Base-by-base conservation (phyloP, 2,113 vertebrate genomes). In the Motacilla tschutschensis region DNA sequence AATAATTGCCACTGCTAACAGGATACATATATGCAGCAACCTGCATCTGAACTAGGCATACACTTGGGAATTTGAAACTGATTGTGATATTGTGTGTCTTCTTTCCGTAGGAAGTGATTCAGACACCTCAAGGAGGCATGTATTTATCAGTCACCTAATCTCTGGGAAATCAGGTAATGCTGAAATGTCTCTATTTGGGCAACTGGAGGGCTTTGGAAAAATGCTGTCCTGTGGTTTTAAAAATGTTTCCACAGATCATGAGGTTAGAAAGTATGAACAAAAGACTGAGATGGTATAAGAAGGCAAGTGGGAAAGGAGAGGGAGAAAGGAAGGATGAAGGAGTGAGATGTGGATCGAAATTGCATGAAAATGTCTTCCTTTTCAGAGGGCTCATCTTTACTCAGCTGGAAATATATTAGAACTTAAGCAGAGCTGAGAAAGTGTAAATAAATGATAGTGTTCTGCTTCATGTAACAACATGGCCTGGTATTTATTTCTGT, bases 101-200 rank as follows among this genome's bases (percentile, higher is more conserved):
- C 62, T 65, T 88, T 79, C 72, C 43, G 60, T 6, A 25, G 72
- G 60, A 91, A 88, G 60, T 90, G 87, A 88, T 88, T 93, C 90
- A 91, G 84, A 84, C 51, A 83, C 64, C 57, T 93, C 9, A 22
- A 80, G 72, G 69, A 94, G 65, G 38, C 57, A 67, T 1, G 17
- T 54, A 69, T 77, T 83, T 48, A 53, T 57, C 72, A 70, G 65
- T 79, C 65, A 65, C 54, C 43, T 79, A 35, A 82, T 48, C 60
- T 70, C 57, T 77, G 60, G 69, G 62, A 92, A 83, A 85, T 28
- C 25, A 71, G 50, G 35, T 50, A 59, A 33, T 46, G 57, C 11
- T 74, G 76, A 93, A 89, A 83, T 28, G 31, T 48, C 64, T 81
- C 26, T 70, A 15, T 78, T 31, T 82, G 53, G 62, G 50, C 41